Conservation (phyloP, 2,888 invertebrate species). For the Epinotia demarniana region DNA sequence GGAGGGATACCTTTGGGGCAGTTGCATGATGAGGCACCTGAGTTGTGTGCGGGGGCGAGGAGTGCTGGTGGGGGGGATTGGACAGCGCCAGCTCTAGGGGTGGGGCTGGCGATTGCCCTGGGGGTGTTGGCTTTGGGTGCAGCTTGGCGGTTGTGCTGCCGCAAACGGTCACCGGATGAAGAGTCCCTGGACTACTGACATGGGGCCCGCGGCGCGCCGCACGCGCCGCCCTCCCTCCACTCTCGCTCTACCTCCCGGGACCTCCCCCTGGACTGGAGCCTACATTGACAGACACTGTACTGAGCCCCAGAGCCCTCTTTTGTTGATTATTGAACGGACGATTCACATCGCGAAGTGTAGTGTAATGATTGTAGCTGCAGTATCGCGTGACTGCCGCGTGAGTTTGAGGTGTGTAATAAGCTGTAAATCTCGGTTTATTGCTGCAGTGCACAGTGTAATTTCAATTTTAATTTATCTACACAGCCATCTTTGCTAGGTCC, state of each 20-base stretch:
- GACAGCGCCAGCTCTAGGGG: constrained; percentile 87
- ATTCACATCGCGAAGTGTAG: constrained; percentile 20
- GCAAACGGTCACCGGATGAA: constrained; percentile 84
- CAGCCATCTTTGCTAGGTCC: constrained; percentile 21
- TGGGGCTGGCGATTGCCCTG: constrained; percentile 83
- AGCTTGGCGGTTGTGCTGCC: constrained; percentile 86
- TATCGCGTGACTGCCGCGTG: constrained; percentile 33
- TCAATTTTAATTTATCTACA: constrained; percentile 32
- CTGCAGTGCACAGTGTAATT: constrained; percentile 35
- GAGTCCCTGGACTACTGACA: constrained; percentile 87
- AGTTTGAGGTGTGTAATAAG: constrained; percentile 30
- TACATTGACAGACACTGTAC: constrained; percentile 82
- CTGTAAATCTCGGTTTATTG: constrained; percentile 36
- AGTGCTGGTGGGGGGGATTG: constrained; percentile 82
- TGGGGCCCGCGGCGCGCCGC: constrained; percentile 81
- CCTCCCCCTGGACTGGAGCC: constrained; percentile 79
- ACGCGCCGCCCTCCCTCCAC: constrained; percentile 77
- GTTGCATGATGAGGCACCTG: constrained; percentile 90
- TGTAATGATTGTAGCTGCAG: constrained; percentile 19
- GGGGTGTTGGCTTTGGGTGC: constrained; percentile 84
- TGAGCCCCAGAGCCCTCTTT: constrained; percentile 73
- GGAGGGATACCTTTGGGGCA: constrained; percentile 76
- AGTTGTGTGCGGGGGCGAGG: constrained; percentile 86
- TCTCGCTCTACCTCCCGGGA: constrained; percentile 78
- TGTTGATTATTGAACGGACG: constrained; percentile 60